Percentiles rank a stretch among this genome's conserved stretches.
phyloP scores from a whole-genome alignment of 2,113 vertebrate species.

The Axis porcinus region DNA sequence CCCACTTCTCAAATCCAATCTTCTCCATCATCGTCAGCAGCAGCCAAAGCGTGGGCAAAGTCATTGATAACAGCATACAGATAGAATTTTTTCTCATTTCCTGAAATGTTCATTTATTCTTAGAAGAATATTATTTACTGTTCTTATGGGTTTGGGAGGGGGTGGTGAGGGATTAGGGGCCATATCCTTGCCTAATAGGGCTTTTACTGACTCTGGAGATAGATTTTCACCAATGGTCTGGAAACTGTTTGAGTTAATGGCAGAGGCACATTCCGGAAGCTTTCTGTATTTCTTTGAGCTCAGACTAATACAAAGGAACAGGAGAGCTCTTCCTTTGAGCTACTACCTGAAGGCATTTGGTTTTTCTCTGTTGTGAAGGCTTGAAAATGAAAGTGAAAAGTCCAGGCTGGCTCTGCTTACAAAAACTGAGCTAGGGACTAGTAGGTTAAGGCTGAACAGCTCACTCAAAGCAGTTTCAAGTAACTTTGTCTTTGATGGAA shows the following conservation, averaged over 20 bases:
- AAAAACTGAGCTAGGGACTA: constrained; percentile 1
- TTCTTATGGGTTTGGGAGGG: background rate
- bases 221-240: background rate
- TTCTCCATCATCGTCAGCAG: background rate
- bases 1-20: background rate
- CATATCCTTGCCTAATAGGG: background rate
- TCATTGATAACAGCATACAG: background rate
- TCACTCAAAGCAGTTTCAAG: constrained; percentile 21
- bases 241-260: constrained; percentile 21
- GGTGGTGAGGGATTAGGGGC: background rate
- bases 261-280: background rate
- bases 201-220: background rate
- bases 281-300: constrained; percentile 31
- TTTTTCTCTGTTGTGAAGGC: background rate
- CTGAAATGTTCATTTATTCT: background rate
- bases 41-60: background rate
- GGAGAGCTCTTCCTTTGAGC: constrained; percentile 4
- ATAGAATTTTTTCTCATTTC: constrained; percentile 6
- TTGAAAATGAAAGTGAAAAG: constrained; percentile 25
- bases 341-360: background rate
- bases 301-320: background rate
- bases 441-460: background rate
- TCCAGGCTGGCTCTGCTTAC: background rate
- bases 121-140: background rate
- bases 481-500: constrained; percentile 35